Conservation (phyloP, 2,888 invertebrate genomes). For the Chaetogeoica ovagalla region DNA sequence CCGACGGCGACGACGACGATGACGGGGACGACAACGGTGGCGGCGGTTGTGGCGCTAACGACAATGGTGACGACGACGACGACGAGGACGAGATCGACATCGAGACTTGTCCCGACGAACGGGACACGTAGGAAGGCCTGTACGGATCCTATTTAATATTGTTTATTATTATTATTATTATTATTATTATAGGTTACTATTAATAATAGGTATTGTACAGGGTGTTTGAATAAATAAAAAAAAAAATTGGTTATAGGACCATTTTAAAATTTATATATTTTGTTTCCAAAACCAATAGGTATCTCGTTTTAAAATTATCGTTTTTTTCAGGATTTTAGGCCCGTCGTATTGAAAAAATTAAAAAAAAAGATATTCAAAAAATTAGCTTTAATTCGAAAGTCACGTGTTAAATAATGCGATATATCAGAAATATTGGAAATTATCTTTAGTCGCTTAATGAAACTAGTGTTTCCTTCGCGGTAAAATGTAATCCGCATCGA, state of each 20-base stretch:
- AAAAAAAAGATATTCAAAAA: no score
- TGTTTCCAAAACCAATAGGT: neutral
- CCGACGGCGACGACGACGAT: constrained; percentile 60
- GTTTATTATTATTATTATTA: neutral
- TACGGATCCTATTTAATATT: neutral
- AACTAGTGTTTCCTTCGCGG: no score
- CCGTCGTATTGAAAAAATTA: no score
- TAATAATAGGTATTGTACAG: neutral
- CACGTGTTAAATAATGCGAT: no score
- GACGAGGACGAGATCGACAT: constrained; percentile 85
- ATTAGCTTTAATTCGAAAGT: no score
- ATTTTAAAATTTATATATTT: neutral
- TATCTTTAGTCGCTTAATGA: no score
- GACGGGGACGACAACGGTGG: constrained; percentile 57
- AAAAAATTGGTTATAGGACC: no score
- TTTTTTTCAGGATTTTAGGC: neutral
- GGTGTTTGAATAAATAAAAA: no score
- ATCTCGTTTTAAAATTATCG: neutral
- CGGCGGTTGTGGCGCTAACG: constrained; percentile 71
- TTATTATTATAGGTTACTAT: no score
- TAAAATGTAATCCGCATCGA: no score
- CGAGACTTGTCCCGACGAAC: constrained; percentile 65
- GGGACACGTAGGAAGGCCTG: constrained; percentile 37
- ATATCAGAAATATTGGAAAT: no score
- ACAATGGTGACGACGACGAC: constrained; percentile 67